Evolutionary conservation across 2,113 vertebrate species (phyloP), one percentile per base, ranked within the genome.

Genomic region (Anthoscopus minutus): DNA sequence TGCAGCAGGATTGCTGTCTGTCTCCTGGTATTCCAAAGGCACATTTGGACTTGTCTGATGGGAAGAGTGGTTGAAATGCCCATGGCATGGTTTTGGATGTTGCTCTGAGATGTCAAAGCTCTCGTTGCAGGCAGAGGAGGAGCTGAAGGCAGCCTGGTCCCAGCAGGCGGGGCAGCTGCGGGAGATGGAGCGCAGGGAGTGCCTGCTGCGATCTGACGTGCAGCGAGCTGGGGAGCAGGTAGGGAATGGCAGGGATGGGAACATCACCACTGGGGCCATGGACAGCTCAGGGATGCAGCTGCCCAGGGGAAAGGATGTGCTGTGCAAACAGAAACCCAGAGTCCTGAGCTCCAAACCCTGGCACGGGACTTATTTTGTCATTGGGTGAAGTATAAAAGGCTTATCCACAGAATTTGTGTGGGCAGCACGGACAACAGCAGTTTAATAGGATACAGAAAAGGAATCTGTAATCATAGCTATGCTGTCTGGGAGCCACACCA

Each of bases 161-260:
- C 97, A 53, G 96, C 96, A 96, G 74, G 95, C 79, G 3, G 94
- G 93, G 76, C 98, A 98, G 93, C 95, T 98, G 61, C 97, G 70
- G 94, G 98, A 98, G 96, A 95, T 97, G 97, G 96, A 84, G 53
- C 95, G 48, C 95, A 96, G 95, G 93, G 97, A 98, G 82, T 81
- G 35, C 37, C 96, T 97, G 92, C 95, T 97, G 91, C 79, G 62
- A 51, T 85, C 80, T 2, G 96, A 97, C 10, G 9, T 96, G 94
- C 96, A 96, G 47, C 80, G 45, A 69, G 88, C 96, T 42, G 78
- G 83, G 78, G 80, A 92, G 92, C 97, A 98, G 97, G 97, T 97
- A 96, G 88, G 97, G 22, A 30, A 30, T 3, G 33, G 37, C 38
- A n/a, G 27, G 35, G 48, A 8, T 16, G 60, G 13, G 15, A 54